Base-by-base conservation (phyloP, 2,888 invertebrate genomes). In the Arrhopalites spinosus region DNA sequence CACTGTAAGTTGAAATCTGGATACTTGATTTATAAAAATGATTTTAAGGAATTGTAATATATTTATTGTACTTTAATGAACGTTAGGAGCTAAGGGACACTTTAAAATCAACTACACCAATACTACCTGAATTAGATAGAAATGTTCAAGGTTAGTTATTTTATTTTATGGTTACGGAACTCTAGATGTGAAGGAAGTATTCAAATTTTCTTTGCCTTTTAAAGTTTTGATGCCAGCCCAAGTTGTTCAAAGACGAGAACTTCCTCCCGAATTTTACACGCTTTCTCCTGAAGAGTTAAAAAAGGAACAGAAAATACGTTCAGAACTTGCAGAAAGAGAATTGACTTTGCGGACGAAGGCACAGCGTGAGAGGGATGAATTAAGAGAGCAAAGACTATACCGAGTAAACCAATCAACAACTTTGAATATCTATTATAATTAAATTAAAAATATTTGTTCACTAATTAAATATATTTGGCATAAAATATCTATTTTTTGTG, bases 281-380 rank as follows among this genome's bases (percentile, higher is more conserved):
- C 86, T 96, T 23, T 88, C 91, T 0, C 88, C 91, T 0, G 94
- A 94, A 78, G 98, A 98, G 84, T 84, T 98, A 15, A 94, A 93
- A 85, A 88, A 89, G 79, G 96, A 96, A 86, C 92, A 92, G 80
- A 91, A 91, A 83, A 83, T 90, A 84, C 92, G 93, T 82, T 84
- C 89, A 20, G 93, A 95, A 85, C 90, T 90, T 1, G 88, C 92
- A 50, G 96, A 96, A 84, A 91, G 89, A 83, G 90, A 91, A 84
- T 90, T 93, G 84, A 91, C 94, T 87, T 87, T 98, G 8, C 88
- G 95, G 83, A 98, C 98, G 0, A 96, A 95, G 85, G 96, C 95
- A 1, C 98, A 98, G 96, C 87, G 96, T 27, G 96, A 97, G 84
- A 92, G 93, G 79, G 95, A 97, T 78, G 94, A 94, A 84, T 86